Evolutionary conservation across 1,140 invertebrate species (phyloP).

Genomic region (Antheraea mylitta): DNA sequence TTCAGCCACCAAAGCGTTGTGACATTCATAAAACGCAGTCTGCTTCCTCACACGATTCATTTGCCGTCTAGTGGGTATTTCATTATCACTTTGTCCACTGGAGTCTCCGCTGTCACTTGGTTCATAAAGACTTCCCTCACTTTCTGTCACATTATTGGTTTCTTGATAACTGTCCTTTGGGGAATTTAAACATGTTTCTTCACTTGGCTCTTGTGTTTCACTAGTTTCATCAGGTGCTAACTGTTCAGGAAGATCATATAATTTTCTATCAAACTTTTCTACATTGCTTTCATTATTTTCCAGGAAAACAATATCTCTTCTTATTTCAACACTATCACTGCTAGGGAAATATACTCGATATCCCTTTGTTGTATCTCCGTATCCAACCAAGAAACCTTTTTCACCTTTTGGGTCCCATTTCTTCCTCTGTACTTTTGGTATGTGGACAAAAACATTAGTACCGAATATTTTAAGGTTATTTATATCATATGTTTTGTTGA

Average conservation of each 20-base stretch:
- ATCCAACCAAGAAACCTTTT: constrained; percentile 56
- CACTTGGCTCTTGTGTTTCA: too few relatives aligned
- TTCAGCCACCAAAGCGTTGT: not conserved
- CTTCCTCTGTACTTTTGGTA: constrained; percentile 51
- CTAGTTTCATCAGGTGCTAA: too few relatives aligned
- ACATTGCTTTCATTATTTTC: not conserved
- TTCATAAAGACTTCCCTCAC: too few relatives aligned
- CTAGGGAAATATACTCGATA: constrained; percentile 39
- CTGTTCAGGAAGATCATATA: too few relatives aligned
- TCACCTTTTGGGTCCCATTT: constrained; percentile 57
- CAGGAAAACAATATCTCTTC: constrained; percentile 41
- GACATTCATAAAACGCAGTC: not conserved
- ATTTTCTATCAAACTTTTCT: not conserved
- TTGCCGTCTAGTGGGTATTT: not conserved
- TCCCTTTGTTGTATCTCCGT: constrained; percentile 51
- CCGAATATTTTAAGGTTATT: constrained; percentile 48
- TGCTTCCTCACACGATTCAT: not conserved
- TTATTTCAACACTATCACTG: constrained; percentile 28
- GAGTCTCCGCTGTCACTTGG: not conserved
- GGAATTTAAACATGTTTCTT: too few relatives aligned
- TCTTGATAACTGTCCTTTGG: too few relatives aligned
- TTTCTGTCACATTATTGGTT: too few relatives aligned
- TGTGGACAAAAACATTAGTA: constrained; percentile 41
- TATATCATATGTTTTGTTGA: constrained; percentile 19
- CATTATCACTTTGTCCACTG: not conserved